Base-by-base conservation (phyloP, 2,113 vertebrate genomes). In the Aramus guarauna region DNA sequence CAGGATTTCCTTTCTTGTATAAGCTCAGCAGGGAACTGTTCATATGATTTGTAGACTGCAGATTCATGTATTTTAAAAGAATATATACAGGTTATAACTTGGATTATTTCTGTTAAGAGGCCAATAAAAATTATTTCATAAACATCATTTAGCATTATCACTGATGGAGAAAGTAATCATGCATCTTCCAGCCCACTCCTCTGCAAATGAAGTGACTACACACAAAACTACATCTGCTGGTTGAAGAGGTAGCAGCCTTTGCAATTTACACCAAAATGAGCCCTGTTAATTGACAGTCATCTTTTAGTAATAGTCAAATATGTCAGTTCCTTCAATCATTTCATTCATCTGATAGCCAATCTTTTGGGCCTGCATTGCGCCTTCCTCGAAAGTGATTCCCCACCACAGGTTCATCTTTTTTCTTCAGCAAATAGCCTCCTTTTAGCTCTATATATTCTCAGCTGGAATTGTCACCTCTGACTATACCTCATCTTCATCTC, bases 11-110 rank as follows among this genome's bases (percentile, higher is more conserved):
- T 92, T 98, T 99, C 87, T 98, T 99, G 96, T 99, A 99, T 34
- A 99, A 98, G 26, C 98, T 99, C 10, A 99, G 96, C 47, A 99
- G 95, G 36, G 99, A 99, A 84, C 87, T 98, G 97, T 99, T 99
- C 99, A 99, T 98, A 69, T 99, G 98, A 97, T 99, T 99, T 75
- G 97, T 86, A 96, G 97, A 97, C 99, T 99, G 98, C 23, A 39
- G 66, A 95, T 43, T 62, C 12, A 87, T 5, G 26, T 8, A 74
- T 81, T 88, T 77, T 36, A 64, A 78, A 97, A 63, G 86, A 34
- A 85, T 92, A 90, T 2, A 45, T 2, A 68, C 11, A 39, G 5
- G 52, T 86, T 91, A 59, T 32, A 84, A 71, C 24, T 86, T 78
- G 37, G 47, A 73, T 71, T 81, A 43, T 50, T 72, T 62, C 5